phyloP scores from a whole-genome alignment of 2,113 vertebrate genomes.

The Triplophysa rosa region DNA sequence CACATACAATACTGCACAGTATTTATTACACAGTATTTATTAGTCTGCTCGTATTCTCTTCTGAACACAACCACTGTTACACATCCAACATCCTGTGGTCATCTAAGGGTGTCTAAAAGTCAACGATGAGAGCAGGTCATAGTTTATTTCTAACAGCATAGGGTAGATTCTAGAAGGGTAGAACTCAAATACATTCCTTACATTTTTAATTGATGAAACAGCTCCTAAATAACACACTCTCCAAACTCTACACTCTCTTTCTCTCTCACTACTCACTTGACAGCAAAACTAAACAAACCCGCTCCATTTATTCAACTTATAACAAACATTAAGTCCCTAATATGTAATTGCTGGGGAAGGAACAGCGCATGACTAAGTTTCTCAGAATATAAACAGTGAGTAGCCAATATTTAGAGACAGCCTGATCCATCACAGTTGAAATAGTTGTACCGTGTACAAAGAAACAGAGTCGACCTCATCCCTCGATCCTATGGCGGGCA shows the following conservation, averaged over 20 bases:
- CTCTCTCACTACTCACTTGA: constrained; percentile 8
- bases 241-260: neutral
- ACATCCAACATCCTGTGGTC: neutral
- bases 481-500: neutral
- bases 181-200: constrained; percentile 46
- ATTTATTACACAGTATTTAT: no score
- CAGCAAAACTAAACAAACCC: constrained; percentile 50
- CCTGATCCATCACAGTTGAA: constrained; percentile 35
- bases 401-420: constrained; percentile 40
- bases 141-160: constrained; percentile 35
- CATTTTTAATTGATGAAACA: constrained; percentile 52
- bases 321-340: constrained; percentile 54
- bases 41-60: neutral
- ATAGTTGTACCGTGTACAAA: constrained; percentile 1
- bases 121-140: constrained; percentile 3
- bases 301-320: constrained; percentile 49
- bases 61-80: neutral
- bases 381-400: constrained; percentile 30
- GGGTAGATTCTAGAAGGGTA: constrained; percentile 36
- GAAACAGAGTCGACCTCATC: constrained; percentile 38
- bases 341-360: constrained; percentile 30
- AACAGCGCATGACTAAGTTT: constrained; percentile 24
- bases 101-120: neutral
- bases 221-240: constrained; percentile 42
- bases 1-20: no score